Conservation (phyloP, 2,113 vertebrate species). For the Eublepharis macularius region DNA sequence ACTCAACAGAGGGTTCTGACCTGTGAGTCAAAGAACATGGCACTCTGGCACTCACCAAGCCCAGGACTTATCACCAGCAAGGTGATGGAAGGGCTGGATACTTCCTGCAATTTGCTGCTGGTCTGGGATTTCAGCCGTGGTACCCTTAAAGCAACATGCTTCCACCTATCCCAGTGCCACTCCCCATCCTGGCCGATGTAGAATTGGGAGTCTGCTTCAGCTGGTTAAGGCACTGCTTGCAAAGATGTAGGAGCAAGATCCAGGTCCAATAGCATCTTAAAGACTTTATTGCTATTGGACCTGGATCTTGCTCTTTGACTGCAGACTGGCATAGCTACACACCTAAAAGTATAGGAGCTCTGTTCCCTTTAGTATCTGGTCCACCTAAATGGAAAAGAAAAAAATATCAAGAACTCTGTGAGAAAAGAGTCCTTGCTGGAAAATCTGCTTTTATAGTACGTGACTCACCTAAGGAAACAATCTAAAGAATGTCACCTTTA, state of each 20-base stretch:
- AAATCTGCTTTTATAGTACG: background rate
- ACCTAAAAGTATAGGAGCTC: background rate
- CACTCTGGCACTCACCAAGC: background rate
- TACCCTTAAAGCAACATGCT: background rate
- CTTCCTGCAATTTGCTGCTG: background rate
- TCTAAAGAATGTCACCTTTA: background rate
- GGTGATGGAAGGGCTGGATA: background rate
- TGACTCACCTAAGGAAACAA: background rate
- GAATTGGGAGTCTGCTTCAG: background rate
- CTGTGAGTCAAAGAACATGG: no score
- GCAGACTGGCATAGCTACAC: no score
- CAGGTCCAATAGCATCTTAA: no score
- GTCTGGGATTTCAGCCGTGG: background rate
- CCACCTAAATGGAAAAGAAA: background rate
- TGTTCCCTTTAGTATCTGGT: accelerated
- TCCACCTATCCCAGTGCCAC: background rate
- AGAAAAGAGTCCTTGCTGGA: accelerated
- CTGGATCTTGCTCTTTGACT: no score
- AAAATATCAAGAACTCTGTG: background rate
- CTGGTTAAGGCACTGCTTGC: background rate
- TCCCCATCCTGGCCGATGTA: background rate
- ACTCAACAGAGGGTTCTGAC: no score
- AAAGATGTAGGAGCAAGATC: background rate
- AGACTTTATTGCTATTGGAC: no score
- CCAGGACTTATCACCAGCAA: no score